Percentiles rank a stretch among this genome's conserved stretches.
phyloP scores from a whole-genome alignment of 2,888 invertebrate species.

The Chymomyza amoena region DNA sequence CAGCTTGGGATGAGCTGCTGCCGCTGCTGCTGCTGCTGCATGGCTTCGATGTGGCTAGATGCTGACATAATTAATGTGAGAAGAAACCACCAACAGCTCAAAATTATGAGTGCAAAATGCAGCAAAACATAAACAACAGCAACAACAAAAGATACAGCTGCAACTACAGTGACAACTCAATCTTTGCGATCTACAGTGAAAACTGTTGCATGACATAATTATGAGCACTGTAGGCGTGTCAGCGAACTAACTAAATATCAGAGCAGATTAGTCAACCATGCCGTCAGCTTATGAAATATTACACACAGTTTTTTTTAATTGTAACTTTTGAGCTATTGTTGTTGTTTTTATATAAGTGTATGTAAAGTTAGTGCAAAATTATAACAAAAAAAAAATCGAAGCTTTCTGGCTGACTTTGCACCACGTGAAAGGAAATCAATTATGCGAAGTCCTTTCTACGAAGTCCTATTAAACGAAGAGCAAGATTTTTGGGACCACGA shows the following conservation, averaged over 20 bases:
- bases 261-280: conserved; percentile 59
- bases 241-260: background rate
- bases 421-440: too few species aligned
- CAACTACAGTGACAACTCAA: conserved; percentile 25
- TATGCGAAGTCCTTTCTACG: too few species aligned
- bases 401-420: too few species aligned
- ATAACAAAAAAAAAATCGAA: too few species aligned
- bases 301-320: conserved; percentile 29
- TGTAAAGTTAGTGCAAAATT: too few species aligned
- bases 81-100: conserved; percentile 28
- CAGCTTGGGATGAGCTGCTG: conserved; percentile 35
- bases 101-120: conserved; percentile 40
- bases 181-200: conserved; percentile 36
- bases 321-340: conserved; percentile 18
- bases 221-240: conserved; percentile 45
- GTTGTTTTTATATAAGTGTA: background rate
- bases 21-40: background rate
- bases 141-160: conserved; percentile 11
- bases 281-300: conserved; percentile 21
- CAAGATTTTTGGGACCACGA: too few species aligned
- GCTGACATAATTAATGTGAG: conserved; percentile 66
- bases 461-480: too few species aligned
- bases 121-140: conserved; percentile 18
- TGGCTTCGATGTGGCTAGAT: too few species aligned
- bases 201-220: conserved; percentile 54